Percentiles rank a stretch among this genome's conserved stretches.
Evolutionary conservation across 2,113 vertebrate species (phyloP).

Genomic region (Dendrocopos noguchii): DNA sequence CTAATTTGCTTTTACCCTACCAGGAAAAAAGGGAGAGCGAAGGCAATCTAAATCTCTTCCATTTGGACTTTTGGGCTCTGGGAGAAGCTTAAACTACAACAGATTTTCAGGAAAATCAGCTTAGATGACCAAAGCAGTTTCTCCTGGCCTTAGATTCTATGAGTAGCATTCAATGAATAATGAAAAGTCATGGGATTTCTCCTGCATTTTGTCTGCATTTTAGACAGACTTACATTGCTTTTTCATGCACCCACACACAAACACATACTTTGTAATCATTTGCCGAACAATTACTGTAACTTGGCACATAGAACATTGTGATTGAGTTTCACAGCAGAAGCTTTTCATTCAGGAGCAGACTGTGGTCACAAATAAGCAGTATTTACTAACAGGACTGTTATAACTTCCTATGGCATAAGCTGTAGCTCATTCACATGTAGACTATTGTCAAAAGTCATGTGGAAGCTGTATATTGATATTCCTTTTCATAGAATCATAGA

Average conservation of each 20-base stretch:
- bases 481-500: neutral
- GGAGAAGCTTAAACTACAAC: too few relatives aligned
- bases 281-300: neutral
- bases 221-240: neutral
- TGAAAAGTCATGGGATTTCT: neutral
- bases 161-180: neutral
- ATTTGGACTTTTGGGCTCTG: too few relatives aligned
- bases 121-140: neutral
- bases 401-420: constrained; percentile 24
- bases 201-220: neutral
- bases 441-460: neutral
- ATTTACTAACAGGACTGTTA: neutral
- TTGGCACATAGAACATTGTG: neutral
- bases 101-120: neutral
- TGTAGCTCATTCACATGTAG: neutral
- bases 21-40: too few relatives aligned
- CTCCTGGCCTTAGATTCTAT: neutral
- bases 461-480: constrained; percentile 8
- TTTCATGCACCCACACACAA: neutral
- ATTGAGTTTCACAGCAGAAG: neutral
- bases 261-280: neutral
- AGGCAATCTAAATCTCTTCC: too few relatives aligned
- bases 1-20: too few relatives aligned
- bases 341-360: neutral
- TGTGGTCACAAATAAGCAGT: neutral